These are phyloP conservation scores for Sapayoa aenigma DNA, from an alignment of 2,113 vertebrate species.

Conservation along the genomic window DNA sequence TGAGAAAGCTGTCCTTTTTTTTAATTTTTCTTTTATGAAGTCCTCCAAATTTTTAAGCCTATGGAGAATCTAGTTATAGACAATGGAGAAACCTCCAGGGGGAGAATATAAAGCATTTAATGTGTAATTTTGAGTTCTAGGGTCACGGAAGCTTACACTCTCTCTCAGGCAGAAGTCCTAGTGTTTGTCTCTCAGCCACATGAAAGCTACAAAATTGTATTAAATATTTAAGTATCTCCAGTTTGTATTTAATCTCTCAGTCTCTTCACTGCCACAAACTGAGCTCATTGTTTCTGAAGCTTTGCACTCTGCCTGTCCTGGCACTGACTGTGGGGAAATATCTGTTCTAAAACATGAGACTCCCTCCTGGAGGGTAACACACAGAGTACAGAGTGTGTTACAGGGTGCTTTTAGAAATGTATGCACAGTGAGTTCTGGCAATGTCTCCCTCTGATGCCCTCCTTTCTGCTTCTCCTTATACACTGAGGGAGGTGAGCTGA, in stretches of 20 bases:
- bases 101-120: constrained; percentile 62
- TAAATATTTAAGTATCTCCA: constrained; percentile 55
- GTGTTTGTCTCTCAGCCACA: constrained; percentile 55
- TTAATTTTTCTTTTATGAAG: constrained; percentile 40
- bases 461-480: background rate
- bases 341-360: background rate
- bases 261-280: constrained; percentile 3
- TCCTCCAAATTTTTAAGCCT: constrained; percentile 50
- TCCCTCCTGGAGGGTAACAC: background rate
- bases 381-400: background rate
- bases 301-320: constrained; percentile 20
- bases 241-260: constrained; percentile 62
- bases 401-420: background rate
- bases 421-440: background rate
- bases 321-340: background rate
- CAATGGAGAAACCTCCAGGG: constrained; percentile 61
- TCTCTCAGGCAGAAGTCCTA: constrained; percentile 61
- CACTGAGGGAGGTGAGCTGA: background rate
- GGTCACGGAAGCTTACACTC: constrained; percentile 66
- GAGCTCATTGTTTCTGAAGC: constrained; percentile 55
- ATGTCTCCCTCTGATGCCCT: background rate
- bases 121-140: constrained; percentile 62
- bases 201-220: constrained; percentile 9
- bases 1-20: background rate
- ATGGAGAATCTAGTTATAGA: constrained; percentile 67